Evolutionary conservation across 53 echinoderm and acorn worm genomes (phyloP).

Genomic region (Henricia sp.): DNA sequence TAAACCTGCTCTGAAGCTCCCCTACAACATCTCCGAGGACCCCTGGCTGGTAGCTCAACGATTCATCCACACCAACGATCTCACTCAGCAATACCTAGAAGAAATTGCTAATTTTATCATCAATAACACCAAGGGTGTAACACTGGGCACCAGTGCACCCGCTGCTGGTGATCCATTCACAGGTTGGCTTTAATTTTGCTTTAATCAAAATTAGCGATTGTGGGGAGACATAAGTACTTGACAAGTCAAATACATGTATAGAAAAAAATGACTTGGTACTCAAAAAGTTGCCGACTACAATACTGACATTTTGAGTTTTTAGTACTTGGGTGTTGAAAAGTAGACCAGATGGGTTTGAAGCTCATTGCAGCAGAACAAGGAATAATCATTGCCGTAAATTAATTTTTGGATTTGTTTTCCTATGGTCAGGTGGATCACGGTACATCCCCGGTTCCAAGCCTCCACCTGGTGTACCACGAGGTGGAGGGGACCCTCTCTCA

Average conservation of each 20-base stretch:
- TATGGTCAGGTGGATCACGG: conserved; percentile 75
- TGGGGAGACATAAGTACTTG: too few relatives aligned
- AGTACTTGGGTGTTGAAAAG: background rate
- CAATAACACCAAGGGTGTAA: conserved; percentile 86
- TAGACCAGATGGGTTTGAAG: background rate
- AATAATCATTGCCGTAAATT: background rate
- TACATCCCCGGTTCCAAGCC: conserved; percentile 79
- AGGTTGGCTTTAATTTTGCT: too few relatives aligned
- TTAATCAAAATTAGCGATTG: too few relatives aligned
- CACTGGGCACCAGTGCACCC: conserved; percentile 61
- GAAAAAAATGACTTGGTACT: too few relatives aligned
- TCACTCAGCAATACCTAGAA: conserved; percentile 90
- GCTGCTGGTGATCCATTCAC: conserved; percentile 81
- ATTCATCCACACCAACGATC: conserved; percentile 80
- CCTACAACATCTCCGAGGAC: conserved; percentile 86
- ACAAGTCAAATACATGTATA: too few relatives aligned
- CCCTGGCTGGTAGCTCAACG: conserved; percentile 93
- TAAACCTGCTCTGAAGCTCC: conserved; percentile 82
- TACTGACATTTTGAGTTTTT: too few relatives aligned
- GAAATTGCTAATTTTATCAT: conserved; percentile 93
- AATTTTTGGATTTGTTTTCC: conserved; percentile 15
- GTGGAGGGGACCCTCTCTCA: conserved; percentile 29
- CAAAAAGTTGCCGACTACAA: too few relatives aligned
- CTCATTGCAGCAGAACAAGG: background rate
- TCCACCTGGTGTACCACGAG: conserved; percentile 42